Evolutionary conservation across 2,888 invertebrate species (phyloP), one percentile per base, ranked within the genome.

Genomic region (Falcaria lacertinaria): DNA sequence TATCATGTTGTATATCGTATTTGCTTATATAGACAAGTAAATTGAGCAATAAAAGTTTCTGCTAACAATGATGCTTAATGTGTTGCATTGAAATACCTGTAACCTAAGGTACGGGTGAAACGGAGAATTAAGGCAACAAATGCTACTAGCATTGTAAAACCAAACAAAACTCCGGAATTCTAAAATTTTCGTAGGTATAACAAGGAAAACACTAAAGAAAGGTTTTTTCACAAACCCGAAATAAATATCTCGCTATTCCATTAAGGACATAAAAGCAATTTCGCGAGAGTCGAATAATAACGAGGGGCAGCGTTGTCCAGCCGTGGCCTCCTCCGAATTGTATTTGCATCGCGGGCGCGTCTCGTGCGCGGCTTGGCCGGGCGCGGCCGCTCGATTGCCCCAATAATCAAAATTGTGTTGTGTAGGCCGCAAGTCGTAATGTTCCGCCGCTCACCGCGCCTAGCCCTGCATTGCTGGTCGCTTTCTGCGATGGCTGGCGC

Each of bases 241-340:
- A 86, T 85, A 85, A 83, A 86, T 83, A 84, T 81, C 79, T 80
- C 78, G 78, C 80, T 83, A 83, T 85, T 85, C 86, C 86, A 88
- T 86, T 87, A 86, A 80, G 80, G 80, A 74, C 77, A 86, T 86
- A 84, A 87, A 87, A 87, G 84, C 83, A 80, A 86, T 87, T 84
- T 77, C 74, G 79, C 86, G 84, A 85, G 86, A 81, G 80, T 71
- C 79, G 87, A 87, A 88, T 88, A 89, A 86, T 82, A 87, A 87
- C 78, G 84, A 86, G 82, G 86, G 82, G 72, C 81, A 82, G 79
- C 76, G 74, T 68, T 83, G 86, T 84, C 85, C 86, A 79, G 79
- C 71, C 72, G 72, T 69, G 74, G 79, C 74, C 77, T 80, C 69
- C 71, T 72, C 68, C 64, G 75, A 84, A 78, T 84, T 85, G 76